Evolutionary conservation across 2,888 invertebrate species (phyloP).

Genomic region (Drosophila mulleri): DNA sequence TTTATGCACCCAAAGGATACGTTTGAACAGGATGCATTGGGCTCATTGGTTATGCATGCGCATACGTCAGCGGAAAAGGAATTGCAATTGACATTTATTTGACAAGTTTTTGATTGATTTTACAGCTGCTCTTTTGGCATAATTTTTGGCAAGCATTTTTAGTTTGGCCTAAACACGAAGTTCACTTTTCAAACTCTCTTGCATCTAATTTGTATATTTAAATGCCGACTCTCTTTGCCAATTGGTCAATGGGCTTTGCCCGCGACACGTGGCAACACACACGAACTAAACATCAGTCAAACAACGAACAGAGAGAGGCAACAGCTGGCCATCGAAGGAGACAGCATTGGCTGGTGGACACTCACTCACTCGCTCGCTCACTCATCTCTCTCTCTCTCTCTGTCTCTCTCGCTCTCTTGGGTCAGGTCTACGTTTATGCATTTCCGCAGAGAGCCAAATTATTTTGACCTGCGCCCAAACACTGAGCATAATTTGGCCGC

Average conservation of each 20-base stretch:
- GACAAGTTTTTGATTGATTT: slow-evolving; percentile 83
- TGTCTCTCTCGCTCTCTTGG: background rate
- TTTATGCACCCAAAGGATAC: slow-evolving; percentile 71
- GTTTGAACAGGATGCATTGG: slow-evolving; percentile 53
- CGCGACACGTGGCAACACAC: slow-evolving; percentile 78
- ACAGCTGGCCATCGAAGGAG: slow-evolving; percentile 65
- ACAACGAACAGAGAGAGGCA: slow-evolving; percentile 23
- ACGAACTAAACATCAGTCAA: slow-evolving; percentile 54
- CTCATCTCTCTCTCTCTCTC: background rate
- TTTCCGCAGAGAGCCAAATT: slow-evolving; percentile 71
- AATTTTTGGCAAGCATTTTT: slow-evolving; percentile 4
- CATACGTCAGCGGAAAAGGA: slow-evolving; percentile 30
- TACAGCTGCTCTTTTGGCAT: slow-evolving; percentile 74
- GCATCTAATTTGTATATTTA: slow-evolving; percentile 29
- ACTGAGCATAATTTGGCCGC: slow-evolving; percentile 47
- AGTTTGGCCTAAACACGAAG: slow-evolving; percentile 62
- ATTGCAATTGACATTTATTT: slow-evolving; percentile 78
- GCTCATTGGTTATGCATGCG: slow-evolving; percentile 69
- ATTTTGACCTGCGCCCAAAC: slow-evolving; percentile 70
- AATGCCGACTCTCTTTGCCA: slow-evolving; percentile 39
- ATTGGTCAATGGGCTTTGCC: slow-evolving; percentile 60
- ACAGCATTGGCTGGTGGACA: slow-evolving; percentile 37
- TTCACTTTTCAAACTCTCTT: slow-evolving; percentile 66
- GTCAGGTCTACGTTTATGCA: slow-evolving; percentile 29
- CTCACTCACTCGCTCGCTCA: background rate